These are phyloP conservation scores for Callocephalon fimbriatum DNA, from an alignment of 2,113 vertebrate genomes.

Conservation along the genomic window DNA sequence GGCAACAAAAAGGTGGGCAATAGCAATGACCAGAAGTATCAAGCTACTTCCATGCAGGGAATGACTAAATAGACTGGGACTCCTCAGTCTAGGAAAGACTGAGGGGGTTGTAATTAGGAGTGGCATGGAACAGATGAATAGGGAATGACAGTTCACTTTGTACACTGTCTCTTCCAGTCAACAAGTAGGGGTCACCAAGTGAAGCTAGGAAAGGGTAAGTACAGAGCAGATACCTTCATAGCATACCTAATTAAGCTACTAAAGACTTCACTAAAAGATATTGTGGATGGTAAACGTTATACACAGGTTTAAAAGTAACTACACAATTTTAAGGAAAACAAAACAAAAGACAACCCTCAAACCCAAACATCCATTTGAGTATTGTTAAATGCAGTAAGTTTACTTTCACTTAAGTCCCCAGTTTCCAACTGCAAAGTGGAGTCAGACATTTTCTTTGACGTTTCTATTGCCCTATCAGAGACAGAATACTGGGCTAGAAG, in stretches of 20 bases:
- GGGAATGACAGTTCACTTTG: not conserved
- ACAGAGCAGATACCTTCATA: not conserved
- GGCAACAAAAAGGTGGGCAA: not conserved
- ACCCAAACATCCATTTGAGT: not conserved
- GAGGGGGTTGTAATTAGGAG: not conserved
- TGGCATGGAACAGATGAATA: not conserved
- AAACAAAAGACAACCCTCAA: accelerated
- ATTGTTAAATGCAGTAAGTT: not conserved
- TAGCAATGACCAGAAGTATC: not conserved
- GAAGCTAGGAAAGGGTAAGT: not conserved
- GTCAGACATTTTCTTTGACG: not conserved
- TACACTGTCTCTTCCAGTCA: conserved; percentile 37
- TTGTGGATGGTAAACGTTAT: not conserved
- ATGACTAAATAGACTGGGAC: not conserved
- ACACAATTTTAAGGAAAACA: not conserved
- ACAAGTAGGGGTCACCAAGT: not conserved
- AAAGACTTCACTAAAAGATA: not conserved
- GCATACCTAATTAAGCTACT: not conserved
- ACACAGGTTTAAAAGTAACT: not conserved
- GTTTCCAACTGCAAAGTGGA: not conserved
- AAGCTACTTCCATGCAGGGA: not conserved
- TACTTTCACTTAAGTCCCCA: not conserved
- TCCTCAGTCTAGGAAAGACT: not conserved
- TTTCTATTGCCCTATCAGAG: not conserved
- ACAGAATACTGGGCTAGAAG: not conserved